Percentiles rank a stretch among this genome's conserved stretches.
Evolutionary conservation across 2,888 invertebrate genomes (phyloP).

Genomic region (Entomobrya multifasciata): DNA sequence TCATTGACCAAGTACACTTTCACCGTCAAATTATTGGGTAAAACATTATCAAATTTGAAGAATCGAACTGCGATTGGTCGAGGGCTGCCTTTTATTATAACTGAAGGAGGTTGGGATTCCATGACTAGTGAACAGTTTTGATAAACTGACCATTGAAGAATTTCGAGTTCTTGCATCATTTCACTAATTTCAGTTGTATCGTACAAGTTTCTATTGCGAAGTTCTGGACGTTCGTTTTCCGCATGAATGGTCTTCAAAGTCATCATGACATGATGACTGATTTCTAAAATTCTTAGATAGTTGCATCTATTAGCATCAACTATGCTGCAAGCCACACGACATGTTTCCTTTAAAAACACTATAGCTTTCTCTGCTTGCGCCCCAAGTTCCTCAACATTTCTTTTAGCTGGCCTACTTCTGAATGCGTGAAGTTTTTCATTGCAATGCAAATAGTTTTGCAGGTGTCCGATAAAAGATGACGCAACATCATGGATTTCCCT

Average conservation of each 20-base stretch:
- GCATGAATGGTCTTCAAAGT: too few relatives aligned
- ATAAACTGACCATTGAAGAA: background rate
- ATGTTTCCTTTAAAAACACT: background rate
- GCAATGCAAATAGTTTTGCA: background rate
- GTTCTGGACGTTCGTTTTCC: too few relatives aligned
- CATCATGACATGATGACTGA: too few relatives aligned
- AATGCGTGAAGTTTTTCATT: background rate
- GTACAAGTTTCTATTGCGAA: background rate
- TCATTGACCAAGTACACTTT: slow-evolving; percentile 27
- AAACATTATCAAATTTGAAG: slow-evolving; percentile 27
- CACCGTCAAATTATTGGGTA: background rate
- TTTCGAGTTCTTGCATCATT: background rate
- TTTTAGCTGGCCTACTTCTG: background rate
- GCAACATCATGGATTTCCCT: background rate
- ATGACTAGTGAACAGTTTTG: background rate
- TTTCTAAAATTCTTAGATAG: too few relatives aligned
- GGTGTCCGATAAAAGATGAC: background rate
- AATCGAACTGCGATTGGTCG: background rate
- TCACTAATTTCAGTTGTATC: background rate
- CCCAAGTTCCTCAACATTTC: background rate
- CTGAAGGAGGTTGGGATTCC: slow-evolving; percentile 9
- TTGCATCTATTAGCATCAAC: background rate
- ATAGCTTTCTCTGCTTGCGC: background rate
- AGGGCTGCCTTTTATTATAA: background rate
- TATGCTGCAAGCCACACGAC: too few relatives aligned